Evolutionary conservation across 2,888 invertebrate genomes (phyloP).

Genomic region (Petrophora chlorosata): DNA sequence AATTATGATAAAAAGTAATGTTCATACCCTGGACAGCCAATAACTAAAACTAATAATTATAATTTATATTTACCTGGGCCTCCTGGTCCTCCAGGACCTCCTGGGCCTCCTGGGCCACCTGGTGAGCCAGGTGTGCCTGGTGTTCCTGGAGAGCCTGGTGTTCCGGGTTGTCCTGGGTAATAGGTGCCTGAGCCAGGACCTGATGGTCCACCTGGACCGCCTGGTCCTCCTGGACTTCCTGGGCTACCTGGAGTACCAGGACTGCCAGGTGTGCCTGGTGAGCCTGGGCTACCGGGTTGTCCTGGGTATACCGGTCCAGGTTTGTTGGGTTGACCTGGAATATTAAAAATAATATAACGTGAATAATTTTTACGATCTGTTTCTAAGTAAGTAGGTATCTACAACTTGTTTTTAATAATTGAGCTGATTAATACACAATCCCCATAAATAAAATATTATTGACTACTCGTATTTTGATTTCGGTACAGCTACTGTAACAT

Average conservation of each 20-base stretch:
- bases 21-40: no score
- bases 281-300: conserved; percentile 38
- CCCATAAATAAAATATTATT: no score
- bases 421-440: no score
- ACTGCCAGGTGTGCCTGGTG: conserved; percentile 47
- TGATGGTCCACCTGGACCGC: conserved; percentile 60
- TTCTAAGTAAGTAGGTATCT: no score
- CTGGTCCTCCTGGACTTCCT: conserved; percentile 27
- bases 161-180: conserved; percentile 41
- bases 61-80: conserved; percentile 1
- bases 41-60: no score
- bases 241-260: conserved; percentile 23
- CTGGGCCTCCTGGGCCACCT: conserved; percentile 41
- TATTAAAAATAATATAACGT: no score
- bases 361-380: no score
- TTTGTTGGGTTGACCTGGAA: conserved; percentile 12
- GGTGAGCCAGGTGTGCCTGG: conserved; percentile 43
- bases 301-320: conserved; percentile 37
- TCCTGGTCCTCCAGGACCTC: conserved; percentile 42
- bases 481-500: no score
- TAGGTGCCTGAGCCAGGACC: conserved; percentile 52
- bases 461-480: no score
- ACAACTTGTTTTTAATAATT: no score
- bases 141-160: conserved; percentile 37
- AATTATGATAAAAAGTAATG: no score